Evolutionary conservation across 2,888 invertebrate genomes (phyloP).

Genomic region (Notodonta ziczac): DNA sequence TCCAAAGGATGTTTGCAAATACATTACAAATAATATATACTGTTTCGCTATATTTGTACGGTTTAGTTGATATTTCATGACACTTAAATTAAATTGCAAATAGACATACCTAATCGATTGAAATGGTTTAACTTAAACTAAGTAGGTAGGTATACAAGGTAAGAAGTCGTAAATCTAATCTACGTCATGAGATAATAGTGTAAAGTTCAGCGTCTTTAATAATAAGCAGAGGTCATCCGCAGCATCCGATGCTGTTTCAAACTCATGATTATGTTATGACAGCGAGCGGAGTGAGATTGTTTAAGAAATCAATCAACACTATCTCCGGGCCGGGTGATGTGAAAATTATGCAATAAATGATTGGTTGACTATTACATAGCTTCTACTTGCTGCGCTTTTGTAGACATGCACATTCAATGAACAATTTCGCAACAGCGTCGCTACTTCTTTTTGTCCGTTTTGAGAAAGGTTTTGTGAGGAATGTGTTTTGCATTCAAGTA

Average conservation of each 20-base stretch:
- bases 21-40: slow-evolving; percentile 15
- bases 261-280: slow-evolving; percentile 7
- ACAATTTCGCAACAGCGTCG: slow-evolving; percentile 3
- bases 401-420: slow-evolving; percentile 5
- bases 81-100: not conserved
- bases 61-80: slow-evolving; percentile 2
- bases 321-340: slow-evolving; percentile 5
- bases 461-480: not conserved
- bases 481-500: not conserved
- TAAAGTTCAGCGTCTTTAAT: not conserved
- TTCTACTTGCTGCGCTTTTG: slow-evolving; percentile 4
- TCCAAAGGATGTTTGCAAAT: slow-evolving; percentile 38
- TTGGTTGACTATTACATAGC: slow-evolving; percentile 7
- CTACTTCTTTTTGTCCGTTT: not conserved
- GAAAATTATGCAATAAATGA: slow-evolving; percentile 7
- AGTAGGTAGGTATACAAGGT: not conserved
- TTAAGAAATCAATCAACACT: slow-evolving; percentile 8
- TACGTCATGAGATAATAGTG: slow-evolving; percentile 1
- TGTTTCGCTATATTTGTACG: slow-evolving; percentile 28
- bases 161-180: slow-evolving; percentile 1
- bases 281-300: not conserved
- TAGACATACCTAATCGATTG: not conserved
- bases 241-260: slow-evolving; percentile 4
- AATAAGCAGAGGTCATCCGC: not conserved
- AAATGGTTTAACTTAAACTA: too few species aligned